Evolutionary conservation across 1,140 invertebrate species (phyloP).

Genomic region (Lordiphosa collinella): DNA sequence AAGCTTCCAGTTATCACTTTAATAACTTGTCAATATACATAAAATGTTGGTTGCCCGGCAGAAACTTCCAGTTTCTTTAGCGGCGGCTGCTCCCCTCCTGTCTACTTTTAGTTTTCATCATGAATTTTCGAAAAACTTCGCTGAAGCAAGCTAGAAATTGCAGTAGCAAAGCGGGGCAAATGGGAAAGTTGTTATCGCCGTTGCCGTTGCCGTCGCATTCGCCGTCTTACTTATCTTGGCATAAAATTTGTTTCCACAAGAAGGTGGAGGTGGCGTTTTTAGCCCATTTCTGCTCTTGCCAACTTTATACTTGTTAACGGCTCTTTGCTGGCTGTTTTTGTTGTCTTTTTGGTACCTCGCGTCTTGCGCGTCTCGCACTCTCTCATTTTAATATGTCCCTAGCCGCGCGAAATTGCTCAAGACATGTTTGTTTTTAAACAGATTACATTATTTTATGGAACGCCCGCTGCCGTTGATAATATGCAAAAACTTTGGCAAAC

Average conservation of each 20-base stretch:
- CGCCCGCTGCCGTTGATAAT: slow-evolving; percentile 57
- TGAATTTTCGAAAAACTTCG: slow-evolving; percentile 66
- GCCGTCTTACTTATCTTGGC: slow-evolving; percentile 66
- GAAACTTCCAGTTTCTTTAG: slow-evolving; percentile 9
- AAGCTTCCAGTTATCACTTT: slow-evolving; percentile 52
- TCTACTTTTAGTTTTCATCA: slow-evolving; percentile 74
- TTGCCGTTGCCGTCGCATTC: slow-evolving; percentile 11
- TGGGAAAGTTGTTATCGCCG: slow-evolving; percentile 50
- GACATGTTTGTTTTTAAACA: slow-evolving; percentile 77
- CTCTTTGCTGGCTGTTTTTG: slow-evolving; percentile 46
- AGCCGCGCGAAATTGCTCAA: slow-evolving; percentile 73
- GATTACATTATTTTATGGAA: slow-evolving; percentile 75
- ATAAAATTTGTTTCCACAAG: slow-evolving; percentile 72
- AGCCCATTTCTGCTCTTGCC: not conserved
- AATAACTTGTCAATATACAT: slow-evolving; percentile 67
- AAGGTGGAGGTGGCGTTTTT: slow-evolving; percentile 4
- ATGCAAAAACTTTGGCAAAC: slow-evolving; percentile 76
- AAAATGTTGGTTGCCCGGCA: slow-evolving; percentile 27
- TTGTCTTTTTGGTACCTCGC: slow-evolving; percentile 12
- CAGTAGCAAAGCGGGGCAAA: slow-evolving; percentile 27
- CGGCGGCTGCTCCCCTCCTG: slow-evolving; percentile 13
- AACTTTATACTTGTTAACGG: slow-evolving; percentile 64
- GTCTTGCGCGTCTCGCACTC: slow-evolving; percentile 35
- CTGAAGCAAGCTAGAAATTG: slow-evolving; percentile 45
- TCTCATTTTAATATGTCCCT: slow-evolving; percentile 73